Percentiles rank a stretch among this genome's conserved stretches.
phyloP scores from a whole-genome alignment of 1,140 invertebrate species.

The Cotesia glomerata region DNA sequence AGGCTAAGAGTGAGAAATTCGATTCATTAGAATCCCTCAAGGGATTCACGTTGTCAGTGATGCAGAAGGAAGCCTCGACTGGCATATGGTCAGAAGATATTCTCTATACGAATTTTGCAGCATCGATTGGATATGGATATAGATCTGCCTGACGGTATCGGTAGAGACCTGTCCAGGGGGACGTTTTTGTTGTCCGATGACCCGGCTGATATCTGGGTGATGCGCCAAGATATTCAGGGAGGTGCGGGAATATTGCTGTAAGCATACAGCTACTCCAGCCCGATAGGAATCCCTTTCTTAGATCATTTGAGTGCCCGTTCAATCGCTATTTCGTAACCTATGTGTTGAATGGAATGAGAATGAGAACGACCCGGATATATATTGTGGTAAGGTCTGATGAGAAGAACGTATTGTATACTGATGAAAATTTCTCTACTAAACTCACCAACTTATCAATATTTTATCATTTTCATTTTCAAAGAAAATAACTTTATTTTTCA shows the following conservation, averaged over 20 bases:
- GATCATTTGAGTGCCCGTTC: background rate
- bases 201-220: constrained; percentile 40
- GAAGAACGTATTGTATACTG: too few species aligned
- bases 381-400: too few species aligned
- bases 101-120: constrained; percentile 47
- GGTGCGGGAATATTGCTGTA: constrained; percentile 19
- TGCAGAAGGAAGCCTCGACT: background rate
- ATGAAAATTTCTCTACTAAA: too few species aligned
- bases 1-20: constrained; percentile 21
- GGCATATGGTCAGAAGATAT: constrained; percentile 8
- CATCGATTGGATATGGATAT: constrained; percentile 29
- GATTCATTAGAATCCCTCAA: constrained; percentile 38
- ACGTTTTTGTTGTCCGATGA: constrained; percentile 40
- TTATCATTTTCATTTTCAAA: too few species aligned
- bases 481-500: too few species aligned
- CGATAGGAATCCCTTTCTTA: background rate
- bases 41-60: background rate
- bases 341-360: constrained; percentile 2
- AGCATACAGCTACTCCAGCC: background rate
- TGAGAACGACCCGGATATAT: background rate
- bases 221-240: constrained; percentile 20
- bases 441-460: too few species aligned
- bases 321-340: background rate
- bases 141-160: background rate
- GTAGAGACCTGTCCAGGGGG: constrained; percentile 8